Evolutionary conservation across 2,888 invertebrate genomes (phyloP), one percentile per base, ranked within the genome.

Genomic region (Celastrina argiolus): DNA sequence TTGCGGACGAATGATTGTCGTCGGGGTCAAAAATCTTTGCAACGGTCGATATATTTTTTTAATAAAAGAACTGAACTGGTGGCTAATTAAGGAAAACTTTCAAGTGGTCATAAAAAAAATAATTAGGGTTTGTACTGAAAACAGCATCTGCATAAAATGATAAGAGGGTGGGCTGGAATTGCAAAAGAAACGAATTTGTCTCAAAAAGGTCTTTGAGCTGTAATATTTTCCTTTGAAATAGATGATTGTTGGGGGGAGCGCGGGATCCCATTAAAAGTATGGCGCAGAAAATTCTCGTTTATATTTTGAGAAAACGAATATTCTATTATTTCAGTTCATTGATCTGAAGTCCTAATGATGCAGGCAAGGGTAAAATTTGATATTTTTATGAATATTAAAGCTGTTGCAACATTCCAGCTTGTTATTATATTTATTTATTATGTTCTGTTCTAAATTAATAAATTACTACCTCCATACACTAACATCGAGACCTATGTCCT

Each of bases 91-190:
- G 22, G 22, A 6, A 51, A 51, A 45, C 10, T 26, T 51, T 26
- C 51, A 51, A 51, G 51, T 51, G 51, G 22, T 51, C 14, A 22
- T 51, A 51, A 26, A 51, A 26, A 51, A 51, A 14, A 14, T 51
- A 51, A 51, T 51, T 51, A 51, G 51, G 12, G 51, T 26, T 51
- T 22, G 51, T 51, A 12, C 51, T 51, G 51, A 51, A 51, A 51
- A 51, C 51, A 51, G 51, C 51, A 51, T 51, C 51, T 51, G 51
- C 51, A 51, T 51, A 51, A 51, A 22, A 51, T 26, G 51, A 51
- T 51, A 51, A 51, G 51, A 26, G 51, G 51, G 51, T 22, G 22
- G 22, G 51, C 12, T 51, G 51, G 26, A 51, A 26, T 26, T 12
- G 51, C 51, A 51, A 51, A 51, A 51, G 51, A 51, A 51, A 51